Conservation (phyloP, 2,113 vertebrate species). For the Myiopsitta monachus region DNA sequence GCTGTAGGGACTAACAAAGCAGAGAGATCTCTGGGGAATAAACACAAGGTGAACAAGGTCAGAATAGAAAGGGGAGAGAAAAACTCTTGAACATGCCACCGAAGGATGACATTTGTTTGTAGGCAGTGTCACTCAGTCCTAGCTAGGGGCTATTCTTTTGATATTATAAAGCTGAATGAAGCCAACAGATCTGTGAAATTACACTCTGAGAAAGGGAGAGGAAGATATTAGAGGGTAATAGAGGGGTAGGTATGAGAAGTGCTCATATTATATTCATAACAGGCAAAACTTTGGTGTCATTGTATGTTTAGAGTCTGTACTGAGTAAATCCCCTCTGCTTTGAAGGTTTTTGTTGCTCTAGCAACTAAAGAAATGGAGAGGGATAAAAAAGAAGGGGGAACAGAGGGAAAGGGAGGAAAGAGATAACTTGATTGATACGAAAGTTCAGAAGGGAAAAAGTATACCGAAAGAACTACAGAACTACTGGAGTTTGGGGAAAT, state of each 20-base stretch:
- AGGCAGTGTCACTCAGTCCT: not conserved
- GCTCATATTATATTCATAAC: not conserved
- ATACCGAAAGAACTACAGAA: not conserved
- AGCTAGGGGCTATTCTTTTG: not conserved
- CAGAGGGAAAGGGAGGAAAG: not conserved
- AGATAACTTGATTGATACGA: not conserved
- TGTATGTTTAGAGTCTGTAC: not conserved
- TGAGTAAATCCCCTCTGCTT: not conserved
- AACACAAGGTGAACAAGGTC: not conserved
- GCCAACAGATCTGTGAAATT: not conserved
- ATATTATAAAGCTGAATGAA: not conserved
- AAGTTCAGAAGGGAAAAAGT: not conserved
- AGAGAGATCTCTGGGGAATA: not conserved
- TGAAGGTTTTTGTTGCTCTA: not conserved
- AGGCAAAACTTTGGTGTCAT: not conserved
- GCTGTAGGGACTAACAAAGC: not conserved
- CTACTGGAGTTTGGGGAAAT: not conserved
- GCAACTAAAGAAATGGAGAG: not conserved
- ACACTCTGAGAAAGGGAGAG: not conserved
- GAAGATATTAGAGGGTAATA: not conserved
- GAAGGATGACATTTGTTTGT: not conserved
- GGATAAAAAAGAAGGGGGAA: not conserved
- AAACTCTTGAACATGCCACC: not conserved
- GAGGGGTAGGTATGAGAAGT: not conserved
- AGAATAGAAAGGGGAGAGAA: not conserved